Conservation (phyloP, 2,888 invertebrate species). For the Mantis religiosa region DNA sequence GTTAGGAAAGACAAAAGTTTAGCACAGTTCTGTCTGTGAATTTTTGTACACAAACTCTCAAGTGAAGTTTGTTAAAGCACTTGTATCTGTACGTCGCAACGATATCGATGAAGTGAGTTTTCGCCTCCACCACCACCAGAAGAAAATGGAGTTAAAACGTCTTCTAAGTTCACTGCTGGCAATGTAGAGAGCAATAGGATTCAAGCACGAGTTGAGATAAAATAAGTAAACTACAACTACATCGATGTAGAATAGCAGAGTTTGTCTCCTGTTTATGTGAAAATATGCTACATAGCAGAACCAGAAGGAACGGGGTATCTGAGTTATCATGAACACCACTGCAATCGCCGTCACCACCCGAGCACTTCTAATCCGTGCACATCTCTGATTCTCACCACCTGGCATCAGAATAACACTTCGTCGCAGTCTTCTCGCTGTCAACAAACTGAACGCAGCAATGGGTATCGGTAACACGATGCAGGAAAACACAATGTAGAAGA, state of each 20-base stretch:
- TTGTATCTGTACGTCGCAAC: background rate
- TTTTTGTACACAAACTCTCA: background rate
- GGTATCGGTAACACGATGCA: background rate
- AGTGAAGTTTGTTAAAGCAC: background rate
- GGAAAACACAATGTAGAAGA: background rate
- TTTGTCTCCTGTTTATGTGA: background rate
- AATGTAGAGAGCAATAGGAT: background rate
- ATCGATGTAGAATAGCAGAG: background rate
- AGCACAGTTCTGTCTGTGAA: no score
- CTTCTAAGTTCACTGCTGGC: background rate
- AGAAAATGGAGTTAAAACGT: background rate
- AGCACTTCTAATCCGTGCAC: background rate
- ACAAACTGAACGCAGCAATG: background rate
- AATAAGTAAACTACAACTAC: background rate
- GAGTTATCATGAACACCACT: background rate
- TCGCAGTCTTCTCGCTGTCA: background rate
- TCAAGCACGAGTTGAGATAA: background rate
- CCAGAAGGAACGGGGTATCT: background rate
- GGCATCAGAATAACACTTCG: background rate
- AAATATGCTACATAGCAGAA: background rate
- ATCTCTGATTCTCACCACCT: background rate
- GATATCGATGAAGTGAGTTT: background rate
- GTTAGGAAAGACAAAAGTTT: no score
- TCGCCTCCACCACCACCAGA: background rate
- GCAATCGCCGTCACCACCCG: background rate